Evolutionary conservation across 2,797 vertebrate genomes (phyloP), one percentile per base, ranked within the genome.

Genomic region (Acipenser ruthenus): DNA sequence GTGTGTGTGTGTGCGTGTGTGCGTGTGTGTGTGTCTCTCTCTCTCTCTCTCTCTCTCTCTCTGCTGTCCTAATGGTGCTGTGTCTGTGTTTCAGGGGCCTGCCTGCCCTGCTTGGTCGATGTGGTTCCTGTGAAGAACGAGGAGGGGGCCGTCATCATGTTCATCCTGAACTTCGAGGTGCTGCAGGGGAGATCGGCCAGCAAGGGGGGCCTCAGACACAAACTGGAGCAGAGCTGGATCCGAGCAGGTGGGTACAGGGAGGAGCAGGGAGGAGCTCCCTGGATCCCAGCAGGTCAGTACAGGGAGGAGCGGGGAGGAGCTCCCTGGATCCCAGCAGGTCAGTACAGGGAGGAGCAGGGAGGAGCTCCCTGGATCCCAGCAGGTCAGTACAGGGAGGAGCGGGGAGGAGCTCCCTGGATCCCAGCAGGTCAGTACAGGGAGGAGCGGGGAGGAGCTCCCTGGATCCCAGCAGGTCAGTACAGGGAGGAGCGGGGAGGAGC

Each of bases 161-260:
- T 95, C 86, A 99, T 99, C 86, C 89, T 98, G 63, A 96, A 98
- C 85, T 98, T 95, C 23, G 93, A 99, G 81, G 95, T 98, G 69
- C 84, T 97, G 65, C 87, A 93, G 0, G 89, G 91, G 75, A 86
- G 93, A 0, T 75, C 92, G 0, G 78, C 89, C 62, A 96, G 92
- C 73, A 86, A 89, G 72, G 86, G 90, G 0, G 88, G 89, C 67
- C 82, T 96, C 60, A 90, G 87, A 67, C 95, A 91, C 68, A 84
- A 90, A 62, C 86, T 98, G 62, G 69, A 90, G 0, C 90, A 91
- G 70, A 86, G 87, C 80, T 93, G 90, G 87, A 79, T 92, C 78
- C 88, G 72, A 18, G 81, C 82, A 70, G 86, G 89, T 89, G 69
- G 65, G 84, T 37, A 37, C 37, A 37, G 37, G 37, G 37, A 37